Percentiles rank a stretch among this genome's conserved stretches.
These are phyloP conservation scores for Mus caroli DNA, from an alignment of 2,797 vertebrate genomes.

Conservation along the genomic window DNA sequence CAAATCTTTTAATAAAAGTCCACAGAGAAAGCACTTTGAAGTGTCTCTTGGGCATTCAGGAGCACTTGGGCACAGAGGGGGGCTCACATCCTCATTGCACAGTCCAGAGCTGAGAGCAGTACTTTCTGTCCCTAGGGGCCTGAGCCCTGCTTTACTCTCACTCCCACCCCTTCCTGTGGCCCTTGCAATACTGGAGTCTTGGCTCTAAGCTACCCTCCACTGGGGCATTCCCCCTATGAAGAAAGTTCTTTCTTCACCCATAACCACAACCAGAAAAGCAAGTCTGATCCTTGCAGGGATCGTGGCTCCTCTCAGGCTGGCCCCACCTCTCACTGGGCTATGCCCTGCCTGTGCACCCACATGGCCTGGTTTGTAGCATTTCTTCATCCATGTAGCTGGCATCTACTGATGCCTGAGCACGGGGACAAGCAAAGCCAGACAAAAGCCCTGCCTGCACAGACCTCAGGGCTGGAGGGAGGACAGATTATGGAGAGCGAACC, in stretches of 20 bases:
- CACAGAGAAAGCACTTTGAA: neutral
- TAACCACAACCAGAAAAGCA: neutral
- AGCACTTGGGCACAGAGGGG: neutral
- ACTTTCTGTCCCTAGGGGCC: neutral
- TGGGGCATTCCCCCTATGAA: neutral
- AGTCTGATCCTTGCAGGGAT: neutral
- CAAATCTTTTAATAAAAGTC: neutral
- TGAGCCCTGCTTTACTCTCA: neutral
- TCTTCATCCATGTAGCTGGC: neutral
- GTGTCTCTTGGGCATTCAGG: neutral
- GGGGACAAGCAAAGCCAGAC: neutral
- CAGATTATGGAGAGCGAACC: neutral
- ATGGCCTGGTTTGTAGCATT: neutral
- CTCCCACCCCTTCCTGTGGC: neutral
- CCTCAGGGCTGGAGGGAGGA: neutral
- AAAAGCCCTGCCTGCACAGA: neutral
- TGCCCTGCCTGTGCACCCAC: neutral
- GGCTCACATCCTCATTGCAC: neutral
- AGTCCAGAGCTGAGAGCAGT: neutral
- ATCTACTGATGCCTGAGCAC: neutral
- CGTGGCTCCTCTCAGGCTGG: neutral
- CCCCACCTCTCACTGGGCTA: neutral
- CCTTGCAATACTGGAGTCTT: neutral
- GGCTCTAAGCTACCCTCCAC: neutral
- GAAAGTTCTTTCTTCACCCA: neutral